Evolutionary conservation across 2,797 vertebrate genomes (phyloP).

Genomic region (Sebastes dallii): DNA sequence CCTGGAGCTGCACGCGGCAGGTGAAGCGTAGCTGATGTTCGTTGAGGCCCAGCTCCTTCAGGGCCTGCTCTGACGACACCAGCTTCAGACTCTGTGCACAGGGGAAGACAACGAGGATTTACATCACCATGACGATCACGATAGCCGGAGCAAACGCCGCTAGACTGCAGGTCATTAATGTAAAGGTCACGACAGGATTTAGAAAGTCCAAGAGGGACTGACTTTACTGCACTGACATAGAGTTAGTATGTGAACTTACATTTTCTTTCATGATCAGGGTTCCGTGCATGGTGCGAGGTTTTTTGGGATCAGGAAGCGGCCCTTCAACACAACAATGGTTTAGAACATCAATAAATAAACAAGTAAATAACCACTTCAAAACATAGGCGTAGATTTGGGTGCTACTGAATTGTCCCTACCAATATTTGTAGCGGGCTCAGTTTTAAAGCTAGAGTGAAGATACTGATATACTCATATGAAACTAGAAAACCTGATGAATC

Average conservation of each 20-base stretch:
- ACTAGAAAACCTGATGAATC: too few species aligned
- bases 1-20: constrained; percentile 93
- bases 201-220: not conserved
- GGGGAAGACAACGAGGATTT: not conserved
- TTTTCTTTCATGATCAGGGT: constrained; percentile 97
- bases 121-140: not conserved
- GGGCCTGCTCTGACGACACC: constrained; percentile 93
- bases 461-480: too few species aligned
- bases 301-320: constrained; percentile 89
- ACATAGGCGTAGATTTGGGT: not conserved
- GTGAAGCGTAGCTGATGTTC: constrained; percentile 98
- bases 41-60: constrained; percentile 93
- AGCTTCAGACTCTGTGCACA: constrained; percentile 87
- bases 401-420: not conserved
- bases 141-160: not conserved
- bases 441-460: too few species aligned
- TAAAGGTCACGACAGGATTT: not conserved
- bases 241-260: constrained; percentile 77
- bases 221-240: not conserved
- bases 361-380: not conserved
- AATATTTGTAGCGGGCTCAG: not conserved
- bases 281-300: constrained; percentile 92
- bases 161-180: not conserved
- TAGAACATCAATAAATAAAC: not conserved
- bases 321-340: constrained; percentile 73